Evolutionary conservation across 2,888 invertebrate species (phyloP).

Genomic region (Lochmaea crataegi): DNA sequence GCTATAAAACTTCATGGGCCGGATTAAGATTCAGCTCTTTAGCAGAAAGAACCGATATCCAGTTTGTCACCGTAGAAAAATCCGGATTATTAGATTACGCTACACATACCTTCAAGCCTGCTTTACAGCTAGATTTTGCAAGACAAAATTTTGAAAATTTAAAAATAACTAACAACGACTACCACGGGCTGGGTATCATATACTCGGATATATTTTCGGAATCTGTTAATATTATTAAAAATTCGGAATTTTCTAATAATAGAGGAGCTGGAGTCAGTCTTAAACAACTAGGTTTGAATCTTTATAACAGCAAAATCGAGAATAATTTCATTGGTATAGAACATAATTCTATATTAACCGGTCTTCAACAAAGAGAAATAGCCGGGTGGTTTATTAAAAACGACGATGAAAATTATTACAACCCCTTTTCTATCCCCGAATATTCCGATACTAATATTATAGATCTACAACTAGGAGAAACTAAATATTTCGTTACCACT

Average conservation of each 20-base stretch:
- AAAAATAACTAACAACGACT: slow-evolving; percentile 84
- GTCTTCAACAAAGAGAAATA: slow-evolving; percentile 87
- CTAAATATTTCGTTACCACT: slow-evolving; percentile 84
- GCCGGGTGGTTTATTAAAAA: slow-evolving; percentile 89
- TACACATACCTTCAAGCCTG: slow-evolving; percentile 87
- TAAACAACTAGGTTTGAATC: slow-evolving; percentile 86
- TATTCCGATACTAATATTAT: slow-evolving; percentile 64
- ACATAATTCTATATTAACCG: slow-evolving; percentile 90
- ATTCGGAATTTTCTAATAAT: slow-evolving; percentile 87
- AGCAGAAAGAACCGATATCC: slow-evolving; percentile 87
- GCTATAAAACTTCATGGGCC: slow-evolving; percentile 94
- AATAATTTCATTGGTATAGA: slow-evolving; percentile 92
- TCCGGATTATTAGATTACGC: slow-evolving; percentile 95
- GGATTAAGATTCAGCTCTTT: slow-evolving; percentile 91
- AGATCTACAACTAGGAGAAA: slow-evolving; percentile 69
- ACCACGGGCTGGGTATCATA: slow-evolving; percentile 92
- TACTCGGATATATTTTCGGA: slow-evolving; percentile 95
- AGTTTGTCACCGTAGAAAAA: slow-evolving; percentile 88
- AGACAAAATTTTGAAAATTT: slow-evolving; percentile 86
- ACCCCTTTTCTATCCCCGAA: slow-evolving; percentile 79
- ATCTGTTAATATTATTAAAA: slow-evolving; percentile 82
- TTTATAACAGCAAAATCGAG: slow-evolving; percentile 82
- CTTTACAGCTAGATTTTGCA: slow-evolving; percentile 88
- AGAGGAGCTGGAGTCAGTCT: slow-evolving; percentile 90
- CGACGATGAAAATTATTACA: slow-evolving; percentile 79